Evolutionary conservation across 2,797 vertebrate species (phyloP), one percentile per base, ranked within the genome.

Genomic region (Rallus crepitans): DNA sequence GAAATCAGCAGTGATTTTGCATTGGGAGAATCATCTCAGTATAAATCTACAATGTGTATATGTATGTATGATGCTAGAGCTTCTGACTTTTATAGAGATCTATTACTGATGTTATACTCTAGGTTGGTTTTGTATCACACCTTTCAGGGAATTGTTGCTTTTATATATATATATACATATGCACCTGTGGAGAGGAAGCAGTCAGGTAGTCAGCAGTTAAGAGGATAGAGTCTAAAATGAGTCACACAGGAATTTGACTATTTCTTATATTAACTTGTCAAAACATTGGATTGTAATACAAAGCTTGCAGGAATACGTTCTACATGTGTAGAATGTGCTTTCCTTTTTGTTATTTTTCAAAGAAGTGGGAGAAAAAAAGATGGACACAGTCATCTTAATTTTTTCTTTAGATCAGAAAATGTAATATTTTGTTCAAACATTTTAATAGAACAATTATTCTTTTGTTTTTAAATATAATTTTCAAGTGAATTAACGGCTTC

Each of bases 161-260:
- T 39, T 48, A 21, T 47, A 21, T 47, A 20, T 47, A 21, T 47
- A 48, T 48, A 23, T 48, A 37, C 21, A n/a, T 33, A 24, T 59
- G 56, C 39, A 88, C 6, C 42, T 61, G 17, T 53, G 68, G 31
- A 89, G 72, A n/a, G 61, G 33, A 91, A 93, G 70, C 72, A 92
- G 61, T 72, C 65, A 79, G 86, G 53, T 91, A 57, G 70, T 96
- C 53, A 77, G 30, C 55, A 71, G 42, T 88, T 90, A 23, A 5
- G 31, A 93, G n/a, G 82, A 77, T 35, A 45, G 69, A 96, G 82
- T 87, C 78, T 94, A 84, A 96, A 95, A 82, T 96, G 94, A 95
- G 55, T 94, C 93, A 94, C 23, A 28, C 33, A 84, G 70, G 63
- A 94, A 93, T 96, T 8, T 96, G 87, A 94, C 82, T 96, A 10